Evolutionary conservation across 2,888 invertebrate species (phyloP), one percentile per base, ranked within the genome.

Genomic region (Seira ritae): DNA sequence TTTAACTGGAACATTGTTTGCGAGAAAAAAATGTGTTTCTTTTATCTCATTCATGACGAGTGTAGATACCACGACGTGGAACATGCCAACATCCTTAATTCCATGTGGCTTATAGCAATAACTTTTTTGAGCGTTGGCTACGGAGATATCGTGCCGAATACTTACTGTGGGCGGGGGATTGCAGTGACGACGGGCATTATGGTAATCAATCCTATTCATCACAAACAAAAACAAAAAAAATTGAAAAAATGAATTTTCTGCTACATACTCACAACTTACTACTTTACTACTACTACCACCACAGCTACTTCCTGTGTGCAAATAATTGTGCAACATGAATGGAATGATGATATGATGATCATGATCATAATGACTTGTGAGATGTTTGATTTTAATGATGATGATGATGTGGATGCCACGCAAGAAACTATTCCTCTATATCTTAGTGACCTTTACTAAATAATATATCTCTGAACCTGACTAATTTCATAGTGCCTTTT

Each of bases 51-150:
- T 31, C n/a, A 31, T 31, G 31, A 31, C 31, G 31, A 31, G 31
- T 31, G 31, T 90, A 92, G 92, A 89, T 91, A 92, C 89, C 92
- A 92, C 88, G 92, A 92, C 89, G 91, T 91, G 84, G 91, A 92
- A 87, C 92, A 92, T 89, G 92, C 91, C 84, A 92, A 92, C 90
- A 91, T 93, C 85, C 89, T 91, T 77, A 93, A 93, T 90, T 92
- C 93, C 77, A 92, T 94, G 91, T 93, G 93, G 93, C 91, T 93
- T 90, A 93, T 93, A 82, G 92, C 93, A 87, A 93, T 86, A 72
- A 86, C 86, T 31, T 94, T 94, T 90, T 91, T 94, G 70, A 92
- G 93, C 84, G 92, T 93, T 86, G 93, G 85, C 37, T 84, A 84
- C 78, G 84, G 84, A 55, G 85, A 85, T 83, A 80, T 84, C 62